Evolutionary conservation across 2,797 vertebrate genomes (phyloP).

Genomic region (Sylvilagus floridanus): DNA sequence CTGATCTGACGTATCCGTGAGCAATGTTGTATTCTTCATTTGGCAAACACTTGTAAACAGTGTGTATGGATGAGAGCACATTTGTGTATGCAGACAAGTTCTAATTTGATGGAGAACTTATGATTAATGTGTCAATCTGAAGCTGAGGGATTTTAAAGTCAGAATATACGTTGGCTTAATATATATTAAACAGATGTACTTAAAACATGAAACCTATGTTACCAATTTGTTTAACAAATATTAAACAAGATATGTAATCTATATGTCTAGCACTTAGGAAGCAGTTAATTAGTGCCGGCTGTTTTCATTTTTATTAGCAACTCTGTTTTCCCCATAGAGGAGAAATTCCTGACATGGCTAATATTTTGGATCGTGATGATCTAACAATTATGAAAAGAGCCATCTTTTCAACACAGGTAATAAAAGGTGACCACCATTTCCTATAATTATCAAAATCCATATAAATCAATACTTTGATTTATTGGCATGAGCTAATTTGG

Average conservation of each 20-base stretch:
- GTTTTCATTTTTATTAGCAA: constrained; percentile 48
- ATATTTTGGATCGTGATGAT: constrained; percentile 96
- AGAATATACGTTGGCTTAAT: constrained; percentile 20
- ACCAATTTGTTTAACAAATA: not conserved
- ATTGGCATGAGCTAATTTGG: not conserved
- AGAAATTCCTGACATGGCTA: constrained; percentile 95
- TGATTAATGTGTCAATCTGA: not conserved
- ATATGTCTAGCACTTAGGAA: not conserved
- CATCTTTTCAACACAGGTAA: constrained; percentile 97
- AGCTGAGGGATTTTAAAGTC: not conserved
- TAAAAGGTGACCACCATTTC: not conserved
- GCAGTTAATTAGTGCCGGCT: not conserved
- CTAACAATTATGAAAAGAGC: constrained; percentile 98
- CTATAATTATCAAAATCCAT: not conserved
- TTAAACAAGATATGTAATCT: not conserved
- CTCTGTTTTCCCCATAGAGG: constrained; percentile 89
- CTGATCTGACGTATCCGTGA: not conserved
- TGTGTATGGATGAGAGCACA: not conserved
- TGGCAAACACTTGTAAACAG: not conserved
- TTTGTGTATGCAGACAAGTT: not conserved
- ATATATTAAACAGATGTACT: not conserved
- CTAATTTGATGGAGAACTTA: not conserved
- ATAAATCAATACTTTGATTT: not conserved
- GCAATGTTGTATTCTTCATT: not conserved
- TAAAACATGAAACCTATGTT: not conserved